A percentile compares a stretch with the other conserved stretches of the same genome.
Conservation (phyloP, 1,140 invertebrate species). For the Wasmannia auropunctata region DNA sequence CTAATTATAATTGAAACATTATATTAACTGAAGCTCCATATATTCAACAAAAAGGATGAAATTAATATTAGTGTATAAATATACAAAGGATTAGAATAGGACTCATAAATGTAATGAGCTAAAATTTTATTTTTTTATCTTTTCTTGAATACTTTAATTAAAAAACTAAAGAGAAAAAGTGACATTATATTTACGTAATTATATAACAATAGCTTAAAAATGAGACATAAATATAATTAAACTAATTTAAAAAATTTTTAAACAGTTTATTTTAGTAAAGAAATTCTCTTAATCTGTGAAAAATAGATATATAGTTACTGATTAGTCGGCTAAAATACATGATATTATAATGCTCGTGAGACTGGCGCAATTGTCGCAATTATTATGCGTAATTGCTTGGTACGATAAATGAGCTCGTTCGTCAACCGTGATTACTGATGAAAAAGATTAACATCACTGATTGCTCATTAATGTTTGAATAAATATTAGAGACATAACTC, state of each 20-base stretch:
- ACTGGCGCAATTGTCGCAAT: conserved; percentile 3
- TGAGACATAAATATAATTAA: neutral
- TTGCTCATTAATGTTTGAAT: conserved; percentile 40
- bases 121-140: neutral
- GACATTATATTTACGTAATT: neutral
- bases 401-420: conserved; percentile 27
- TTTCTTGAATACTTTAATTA: neutral
- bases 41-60: neutral
- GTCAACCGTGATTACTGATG: conserved; percentile 11
- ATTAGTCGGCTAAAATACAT: conserved; percentile 24
- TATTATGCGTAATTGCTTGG: conserved; percentile 41
- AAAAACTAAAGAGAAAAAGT: neutral
- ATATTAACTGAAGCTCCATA: neutral
- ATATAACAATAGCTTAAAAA: neutral
- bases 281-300: neutral
- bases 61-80: neutral
- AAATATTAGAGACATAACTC: conserved; percentile 14
- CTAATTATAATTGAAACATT: neutral
- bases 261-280: neutral
- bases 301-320: neutral
- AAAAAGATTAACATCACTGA: conserved; percentile 36
- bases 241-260: neutral
- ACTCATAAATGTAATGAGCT: neutral
- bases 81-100: neutral
- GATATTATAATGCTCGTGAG: neutral